phyloP scores from a whole-genome alignment of 2,888 invertebrate genomes.

The Rhaphigaster nebulosa region DNA sequence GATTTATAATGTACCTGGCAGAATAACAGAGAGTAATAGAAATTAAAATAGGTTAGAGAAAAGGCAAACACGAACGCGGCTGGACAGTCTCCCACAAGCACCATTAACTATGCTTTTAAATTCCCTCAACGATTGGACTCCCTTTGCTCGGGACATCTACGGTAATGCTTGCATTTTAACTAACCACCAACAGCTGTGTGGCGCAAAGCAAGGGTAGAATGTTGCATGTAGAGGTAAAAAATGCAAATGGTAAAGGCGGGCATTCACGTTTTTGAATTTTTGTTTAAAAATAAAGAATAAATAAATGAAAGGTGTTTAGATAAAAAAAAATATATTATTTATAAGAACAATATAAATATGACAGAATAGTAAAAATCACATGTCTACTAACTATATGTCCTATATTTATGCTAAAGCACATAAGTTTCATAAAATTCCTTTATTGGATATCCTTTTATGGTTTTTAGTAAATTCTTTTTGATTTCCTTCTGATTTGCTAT shows the following conservation, averaged over 20 bases:
- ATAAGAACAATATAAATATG: too few relatives aligned
- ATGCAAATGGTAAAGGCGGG: neutral
- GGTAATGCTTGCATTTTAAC: conserved; percentile 21
- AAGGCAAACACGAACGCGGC: neutral
- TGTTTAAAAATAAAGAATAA: too few relatives aligned
- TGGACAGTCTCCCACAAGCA: neutral
- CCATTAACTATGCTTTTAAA: conserved; percentile 22
- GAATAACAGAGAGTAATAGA: neutral
- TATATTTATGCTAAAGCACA: too few relatives aligned
- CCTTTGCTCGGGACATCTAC: neutral
- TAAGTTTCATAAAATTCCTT: too few relatives aligned
- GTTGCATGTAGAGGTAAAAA: neutral
- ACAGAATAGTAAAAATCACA: too few relatives aligned
- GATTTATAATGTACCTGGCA: neutral
- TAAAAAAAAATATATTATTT: too few relatives aligned
- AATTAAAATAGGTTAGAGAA: neutral
- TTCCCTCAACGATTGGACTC: neutral
- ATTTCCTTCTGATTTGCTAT: too few relatives aligned
- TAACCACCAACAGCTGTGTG: neutral
- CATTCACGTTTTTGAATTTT: too few relatives aligned
- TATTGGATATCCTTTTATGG: too few relatives aligned
- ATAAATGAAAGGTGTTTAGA: too few relatives aligned
- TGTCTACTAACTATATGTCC: too few relatives aligned
- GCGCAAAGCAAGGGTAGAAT: neutral
- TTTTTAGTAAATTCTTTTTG: too few relatives aligned